These are phyloP conservation scores for Psittacula cyanocephala DNA, from an alignment of 2,113 vertebrate genomes.

Conservation along the genomic window DNA sequence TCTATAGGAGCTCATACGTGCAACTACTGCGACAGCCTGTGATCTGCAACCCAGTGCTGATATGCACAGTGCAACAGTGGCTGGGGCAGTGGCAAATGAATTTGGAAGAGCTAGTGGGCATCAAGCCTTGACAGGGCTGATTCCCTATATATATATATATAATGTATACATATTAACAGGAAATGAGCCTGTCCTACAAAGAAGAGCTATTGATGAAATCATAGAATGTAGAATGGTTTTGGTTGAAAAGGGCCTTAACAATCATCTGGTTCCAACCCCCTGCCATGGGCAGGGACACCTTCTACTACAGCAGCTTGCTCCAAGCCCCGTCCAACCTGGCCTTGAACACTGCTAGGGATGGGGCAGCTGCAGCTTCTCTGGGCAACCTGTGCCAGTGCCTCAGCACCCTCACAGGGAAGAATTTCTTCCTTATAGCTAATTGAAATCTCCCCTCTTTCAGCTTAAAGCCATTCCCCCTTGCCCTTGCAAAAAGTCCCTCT, in stretches of 20 bases:
- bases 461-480: not conserved
- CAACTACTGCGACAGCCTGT: not conserved
- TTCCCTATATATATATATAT: too few species aligned
- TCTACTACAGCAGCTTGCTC: not conserved
- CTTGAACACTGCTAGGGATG: not conserved
- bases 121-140: not conserved
- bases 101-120: not conserved
- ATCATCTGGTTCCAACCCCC: not conserved
- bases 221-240: not conserved
- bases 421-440: not conserved
- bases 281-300: not conserved
- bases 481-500: not conserved
- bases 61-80: rapidly evolving
- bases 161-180: not conserved
- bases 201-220: not conserved
- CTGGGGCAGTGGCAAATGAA: not conserved
- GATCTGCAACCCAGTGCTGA: not conserved
- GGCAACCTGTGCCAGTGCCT: not conserved
- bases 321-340: not conserved
- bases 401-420: not conserved
- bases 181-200: not conserved
- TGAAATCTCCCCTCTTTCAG: not conserved
- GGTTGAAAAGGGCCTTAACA: not conserved
- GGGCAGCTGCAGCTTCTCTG: not conserved
- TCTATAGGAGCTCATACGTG: not conserved